Evolutionary conservation across 1,140 invertebrate genomes (phyloP).

Genomic region (Lasioglossum albipes): DNA sequence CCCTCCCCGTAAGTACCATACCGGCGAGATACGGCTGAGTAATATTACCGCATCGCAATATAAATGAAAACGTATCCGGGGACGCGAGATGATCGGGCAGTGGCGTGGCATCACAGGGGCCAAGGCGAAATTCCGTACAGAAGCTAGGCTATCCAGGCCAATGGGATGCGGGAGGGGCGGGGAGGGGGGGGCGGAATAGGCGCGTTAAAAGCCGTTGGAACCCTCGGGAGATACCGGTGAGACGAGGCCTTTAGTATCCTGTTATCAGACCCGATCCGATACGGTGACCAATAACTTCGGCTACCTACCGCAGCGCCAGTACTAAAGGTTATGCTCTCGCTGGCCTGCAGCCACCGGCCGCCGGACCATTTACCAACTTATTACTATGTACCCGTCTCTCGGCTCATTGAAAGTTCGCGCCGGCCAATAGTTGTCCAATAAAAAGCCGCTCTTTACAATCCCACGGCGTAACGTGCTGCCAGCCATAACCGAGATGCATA

Average conservation of each 20-base stretch:
- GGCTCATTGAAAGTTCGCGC: slow-evolving; percentile 62
- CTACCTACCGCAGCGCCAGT: slow-evolving; percentile 70
- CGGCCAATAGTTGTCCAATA: slow-evolving; percentile 62
- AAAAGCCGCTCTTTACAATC: slow-evolving; percentile 61
- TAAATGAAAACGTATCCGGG: slow-evolving; percentile 58
- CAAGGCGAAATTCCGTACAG: background rate
- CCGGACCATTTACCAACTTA: slow-evolving; percentile 58
- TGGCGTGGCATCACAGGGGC: slow-evolving; percentile 18
- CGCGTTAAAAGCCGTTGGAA: slow-evolving; percentile 48
- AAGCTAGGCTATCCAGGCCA: slow-evolving; percentile 15
- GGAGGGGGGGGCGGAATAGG: slow-evolving; percentile 1
- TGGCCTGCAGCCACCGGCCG: slow-evolving; percentile 41
- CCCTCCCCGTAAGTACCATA: slow-evolving; percentile 35
- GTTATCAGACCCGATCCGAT: slow-evolving; percentile 72
- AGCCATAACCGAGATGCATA: slow-evolving; percentile 47
- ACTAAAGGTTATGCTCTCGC: slow-evolving; percentile 55
- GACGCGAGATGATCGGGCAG: background rate
- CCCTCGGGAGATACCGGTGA: slow-evolving; percentile 51
- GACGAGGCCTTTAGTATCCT: slow-evolving; percentile 66
- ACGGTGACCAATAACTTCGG: slow-evolving; percentile 62
- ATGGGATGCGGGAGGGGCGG: background rate
- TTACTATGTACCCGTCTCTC: slow-evolving; percentile 59
- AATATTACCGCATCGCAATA: slow-evolving; percentile 57
- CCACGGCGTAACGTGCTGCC: slow-evolving; percentile 26
- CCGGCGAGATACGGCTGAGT: slow-evolving; percentile 47